A percentile compares a stretch with the other conserved stretches of the same genome.
Conservation (phyloP, 2,797 vertebrate genomes). For the Enteromius mattozi region DNA sequence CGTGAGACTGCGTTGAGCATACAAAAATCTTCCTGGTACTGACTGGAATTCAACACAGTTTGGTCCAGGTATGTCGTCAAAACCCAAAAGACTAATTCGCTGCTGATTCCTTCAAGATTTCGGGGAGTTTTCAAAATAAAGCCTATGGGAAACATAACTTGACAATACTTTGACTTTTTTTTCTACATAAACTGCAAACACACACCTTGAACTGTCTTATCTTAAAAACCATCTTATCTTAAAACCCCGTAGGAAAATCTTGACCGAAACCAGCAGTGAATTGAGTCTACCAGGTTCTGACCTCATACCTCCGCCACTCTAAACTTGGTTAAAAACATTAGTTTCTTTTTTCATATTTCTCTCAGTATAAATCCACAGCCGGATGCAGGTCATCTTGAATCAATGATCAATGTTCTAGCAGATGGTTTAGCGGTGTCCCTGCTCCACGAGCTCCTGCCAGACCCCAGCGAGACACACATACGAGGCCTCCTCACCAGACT, state of each 20-base stretch:
- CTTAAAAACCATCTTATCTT: not conserved
- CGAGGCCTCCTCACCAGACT: constrained; percentile 70
- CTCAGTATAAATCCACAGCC: constrained; percentile 48
- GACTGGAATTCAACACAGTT: not conserved
- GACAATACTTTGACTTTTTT: not conserved
- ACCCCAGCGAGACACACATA: constrained; percentile 66
- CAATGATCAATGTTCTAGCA: constrained; percentile 62
- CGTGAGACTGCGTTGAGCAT: no score
- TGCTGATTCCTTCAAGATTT: not conserved
- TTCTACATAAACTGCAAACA: no score
- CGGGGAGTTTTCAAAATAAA: not conserved
- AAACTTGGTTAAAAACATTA: not conserved
- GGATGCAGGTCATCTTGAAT: not conserved
- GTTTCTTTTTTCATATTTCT: constrained; percentile 15
- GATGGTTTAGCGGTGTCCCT: constrained; percentile 76
- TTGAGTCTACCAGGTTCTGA: not conserved
- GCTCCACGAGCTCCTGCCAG: constrained; percentile 73
- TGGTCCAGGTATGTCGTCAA: no score
- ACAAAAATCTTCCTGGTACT: not conserved
- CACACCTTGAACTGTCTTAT: not conserved
- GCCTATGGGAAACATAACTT: not conserved
- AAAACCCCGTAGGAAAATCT: not conserved
- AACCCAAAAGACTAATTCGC: no score
- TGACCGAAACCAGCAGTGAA: not conserved
- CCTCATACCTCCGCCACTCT: not conserved